phyloP scores from a whole-genome alignment of 2,888 invertebrate genomes.

The Tortrix viridana region DNA sequence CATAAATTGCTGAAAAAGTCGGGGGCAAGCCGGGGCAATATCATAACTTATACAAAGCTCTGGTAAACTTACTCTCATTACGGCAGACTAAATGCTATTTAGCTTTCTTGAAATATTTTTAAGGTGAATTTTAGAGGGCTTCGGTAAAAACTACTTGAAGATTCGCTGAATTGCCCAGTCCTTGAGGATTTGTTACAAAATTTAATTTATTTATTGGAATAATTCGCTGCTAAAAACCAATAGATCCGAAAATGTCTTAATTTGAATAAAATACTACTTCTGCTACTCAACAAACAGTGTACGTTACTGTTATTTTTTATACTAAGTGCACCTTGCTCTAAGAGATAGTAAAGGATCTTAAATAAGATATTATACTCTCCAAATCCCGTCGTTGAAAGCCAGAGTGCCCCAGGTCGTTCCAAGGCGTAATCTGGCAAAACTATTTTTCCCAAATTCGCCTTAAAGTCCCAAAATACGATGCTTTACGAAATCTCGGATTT shows the following conservation, averaged over 20 bases:
- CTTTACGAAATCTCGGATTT: constrained; percentile 31
- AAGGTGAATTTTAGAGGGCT: not conserved
- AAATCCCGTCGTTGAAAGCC: constrained; percentile 13
- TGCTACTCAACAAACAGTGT: too few species aligned
- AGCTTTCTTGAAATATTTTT: constrained; percentile 19
- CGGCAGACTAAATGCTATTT: constrained; percentile 10
- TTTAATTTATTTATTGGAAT: too few species aligned
- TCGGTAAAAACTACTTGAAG: too few species aligned
- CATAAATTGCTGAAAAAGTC: constrained; percentile 37
- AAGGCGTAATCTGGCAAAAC: constrained; percentile 35
- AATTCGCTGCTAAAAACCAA: too few species aligned
- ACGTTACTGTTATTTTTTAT: not conserved
- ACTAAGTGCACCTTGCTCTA: constrained; percentile 4
- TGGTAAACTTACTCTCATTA: constrained; percentile 30
- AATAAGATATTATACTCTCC: constrained; percentile 31
- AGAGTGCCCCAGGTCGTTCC: constrained; percentile 29
- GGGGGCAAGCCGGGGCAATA: constrained; percentile 35
- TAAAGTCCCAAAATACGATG: constrained; percentile 27
- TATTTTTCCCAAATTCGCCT: constrained; percentile 36
- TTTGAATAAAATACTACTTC: too few species aligned
- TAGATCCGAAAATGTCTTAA: too few species aligned
- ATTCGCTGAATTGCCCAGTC: too few species aligned
- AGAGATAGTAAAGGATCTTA: constrained; percentile 27
- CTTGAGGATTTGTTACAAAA: too few species aligned
- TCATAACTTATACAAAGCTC: constrained; percentile 37